Evolutionary conservation across 1,140 invertebrate genomes (phyloP).

Genomic region (Hestina assimilis): DNA sequence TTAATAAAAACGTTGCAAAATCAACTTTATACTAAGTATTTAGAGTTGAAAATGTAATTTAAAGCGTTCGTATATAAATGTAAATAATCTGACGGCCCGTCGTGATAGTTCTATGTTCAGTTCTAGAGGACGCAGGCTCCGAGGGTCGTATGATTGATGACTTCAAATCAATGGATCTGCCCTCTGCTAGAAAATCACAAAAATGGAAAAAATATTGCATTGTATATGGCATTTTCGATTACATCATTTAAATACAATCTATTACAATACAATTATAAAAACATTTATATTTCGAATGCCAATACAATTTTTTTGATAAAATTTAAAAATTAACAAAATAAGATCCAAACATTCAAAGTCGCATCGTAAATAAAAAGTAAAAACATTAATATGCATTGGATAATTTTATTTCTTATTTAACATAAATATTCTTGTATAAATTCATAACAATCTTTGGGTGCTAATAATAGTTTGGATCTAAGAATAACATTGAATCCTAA

Average conservation of each 20-base stretch:
- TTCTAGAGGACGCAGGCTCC: conserved; percentile 70
- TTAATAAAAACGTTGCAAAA: not conserved
- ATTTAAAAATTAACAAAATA: conserved; percentile 5
- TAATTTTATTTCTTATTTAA: conserved; percentile 77
- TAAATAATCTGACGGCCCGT: conserved; percentile 56
- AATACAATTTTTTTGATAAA: not conserved
- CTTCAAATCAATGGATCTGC: conserved; percentile 76
- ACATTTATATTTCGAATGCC: not conserved
- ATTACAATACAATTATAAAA: not conserved
- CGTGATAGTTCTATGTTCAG: conserved; percentile 70
- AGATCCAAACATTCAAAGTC: conserved; percentile 60
- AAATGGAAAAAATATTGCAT: not conserved
- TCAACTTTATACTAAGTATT: not conserved
- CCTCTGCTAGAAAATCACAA: conserved; percentile 27
- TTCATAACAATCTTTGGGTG: conserved; percentile 78
- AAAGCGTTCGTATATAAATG: conserved; percentile 43
- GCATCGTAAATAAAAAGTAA: conserved; percentile 48
- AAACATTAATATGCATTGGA: conserved; percentile 47
- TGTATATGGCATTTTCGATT: too few relatives aligned
- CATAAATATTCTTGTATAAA: conserved; percentile 78
- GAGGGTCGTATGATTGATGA: conserved; percentile 73
- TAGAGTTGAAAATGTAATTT: not conserved
- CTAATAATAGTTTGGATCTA: conserved; percentile 72
- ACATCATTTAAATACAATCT: too few relatives aligned
- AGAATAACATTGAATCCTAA: conserved; percentile 63